Percentiles rank a stretch among this genome's conserved stretches.
Evolutionary conservation across 2,113 vertebrate genomes (phyloP).

Genomic region (rat (Rattus norvegicus)): DNA sequence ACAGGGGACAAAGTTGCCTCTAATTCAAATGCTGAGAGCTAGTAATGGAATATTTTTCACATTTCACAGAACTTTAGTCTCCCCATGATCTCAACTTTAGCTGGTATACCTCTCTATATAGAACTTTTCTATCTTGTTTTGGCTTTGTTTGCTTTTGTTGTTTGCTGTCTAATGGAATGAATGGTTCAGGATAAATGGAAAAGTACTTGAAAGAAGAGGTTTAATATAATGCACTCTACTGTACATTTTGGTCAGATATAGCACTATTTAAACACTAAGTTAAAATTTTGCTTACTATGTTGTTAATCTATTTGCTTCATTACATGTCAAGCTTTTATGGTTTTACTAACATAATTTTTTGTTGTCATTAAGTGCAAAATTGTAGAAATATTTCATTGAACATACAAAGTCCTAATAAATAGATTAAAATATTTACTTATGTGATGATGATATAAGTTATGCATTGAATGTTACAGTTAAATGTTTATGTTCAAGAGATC

Average conservation of each 20-base stretch:
- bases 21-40: not conserved
- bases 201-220: not conserved
- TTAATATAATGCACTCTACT: not conserved
- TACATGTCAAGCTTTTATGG: not conserved
- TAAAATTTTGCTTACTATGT: not conserved
- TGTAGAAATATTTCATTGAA: not conserved
- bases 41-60: conserved; percentile 41
- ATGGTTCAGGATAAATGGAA: not conserved
- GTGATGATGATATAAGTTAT: not conserved
- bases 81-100: conserved; percentile 4
- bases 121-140: not conserved
- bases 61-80: not conserved
- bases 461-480: not conserved
- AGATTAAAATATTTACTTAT: not conserved
- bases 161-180: not conserved
- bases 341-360: not conserved
- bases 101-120: conserved; percentile 22
- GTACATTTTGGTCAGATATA: not conserved
- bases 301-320: not conserved
- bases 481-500: not conserved
- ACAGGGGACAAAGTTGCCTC: not conserved
- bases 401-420: not conserved
- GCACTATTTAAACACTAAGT: not conserved
- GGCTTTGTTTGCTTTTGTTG: not conserved
- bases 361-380: not conserved